Conservation (phyloP, 2,797 vertebrate genomes). For the Taeniopygia guttata region DNA sequence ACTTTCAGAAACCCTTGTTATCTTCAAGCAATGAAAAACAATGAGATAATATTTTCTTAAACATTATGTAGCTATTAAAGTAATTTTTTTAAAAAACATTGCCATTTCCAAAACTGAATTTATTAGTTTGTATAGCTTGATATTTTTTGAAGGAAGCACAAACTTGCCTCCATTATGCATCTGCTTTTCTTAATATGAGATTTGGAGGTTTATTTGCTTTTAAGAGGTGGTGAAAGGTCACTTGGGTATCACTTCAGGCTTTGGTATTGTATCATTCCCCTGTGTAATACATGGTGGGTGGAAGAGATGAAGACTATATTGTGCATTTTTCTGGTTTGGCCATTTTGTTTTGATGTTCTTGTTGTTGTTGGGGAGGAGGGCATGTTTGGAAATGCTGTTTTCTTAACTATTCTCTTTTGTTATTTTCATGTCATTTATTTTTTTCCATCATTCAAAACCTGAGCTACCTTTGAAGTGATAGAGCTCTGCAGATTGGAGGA, state of each 20-base stretch:
- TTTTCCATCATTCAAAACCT: not conserved
- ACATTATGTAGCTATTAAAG: not conserved
- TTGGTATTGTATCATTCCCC: not conserved
- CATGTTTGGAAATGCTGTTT: not conserved
- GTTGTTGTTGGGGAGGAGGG: not conserved
- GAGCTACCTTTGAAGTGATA: not conserved
- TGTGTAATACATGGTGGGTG: rapidly evolving
- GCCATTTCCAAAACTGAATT: not conserved
- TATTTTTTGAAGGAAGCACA: not conserved
- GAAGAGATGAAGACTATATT: not conserved
- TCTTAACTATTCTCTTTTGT: not conserved
- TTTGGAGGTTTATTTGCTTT: not conserved
- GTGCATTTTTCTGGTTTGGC: not conserved
- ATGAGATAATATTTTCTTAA: not conserved
- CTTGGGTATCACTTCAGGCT: not conserved
- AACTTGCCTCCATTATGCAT: not conserved
- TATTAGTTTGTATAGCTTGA: not conserved
- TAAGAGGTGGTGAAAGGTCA: not conserved
- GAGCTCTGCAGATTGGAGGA: not conserved
- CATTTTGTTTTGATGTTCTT: not conserved
- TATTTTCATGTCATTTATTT: not conserved
- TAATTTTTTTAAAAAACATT: not conserved
- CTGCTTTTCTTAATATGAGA: not conserved
- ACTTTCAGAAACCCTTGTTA: conserved; percentile 14
- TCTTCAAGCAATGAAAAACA: conserved; percentile 25